Evolutionary conservation across 1,140 invertebrate genomes (phyloP).

Genomic region (Cheumatopsyche charites): DNA sequence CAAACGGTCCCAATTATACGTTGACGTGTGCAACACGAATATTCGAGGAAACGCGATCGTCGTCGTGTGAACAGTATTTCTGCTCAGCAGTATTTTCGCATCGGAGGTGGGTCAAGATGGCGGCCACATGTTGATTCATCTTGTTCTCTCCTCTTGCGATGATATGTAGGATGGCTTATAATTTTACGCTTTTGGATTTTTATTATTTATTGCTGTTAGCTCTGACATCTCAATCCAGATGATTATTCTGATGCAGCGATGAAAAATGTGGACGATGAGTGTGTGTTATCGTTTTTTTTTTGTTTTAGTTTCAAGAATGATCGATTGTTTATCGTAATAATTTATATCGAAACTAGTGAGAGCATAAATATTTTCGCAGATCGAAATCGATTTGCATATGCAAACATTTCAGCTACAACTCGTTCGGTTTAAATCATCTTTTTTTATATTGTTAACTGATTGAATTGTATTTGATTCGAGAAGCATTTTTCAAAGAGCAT

Average conservation of each 20-base stretch:
- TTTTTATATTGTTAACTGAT: too few species aligned
- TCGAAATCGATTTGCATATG: too few species aligned
- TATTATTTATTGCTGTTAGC: constrained; percentile 5
- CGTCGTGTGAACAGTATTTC: not conserved
- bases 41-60: not conserved
- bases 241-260: too few species aligned
- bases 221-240: constrained; percentile 4
- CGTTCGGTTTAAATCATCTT: too few species aligned
- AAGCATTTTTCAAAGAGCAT: too few species aligned
- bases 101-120: not conserved
- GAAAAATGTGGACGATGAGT: too few species aligned
- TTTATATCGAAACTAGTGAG: too few species aligned
- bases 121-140: not conserved
- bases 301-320: not conserved
- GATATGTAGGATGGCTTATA: constrained; percentile 1
- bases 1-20: constrained; percentile 21
- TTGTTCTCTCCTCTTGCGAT: not conserved
- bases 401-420: too few species aligned
- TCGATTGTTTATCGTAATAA: too few species aligned
- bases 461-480: too few species aligned
- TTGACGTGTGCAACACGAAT: constrained; percentile 26
- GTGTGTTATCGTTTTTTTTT: too few species aligned
- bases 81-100: not conserved
- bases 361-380: too few species aligned
- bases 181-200: not conserved